Evolutionary conservation across 2,113 vertebrate species (phyloP).

Genomic region (Reinhardtius hippoglossoides): DNA sequence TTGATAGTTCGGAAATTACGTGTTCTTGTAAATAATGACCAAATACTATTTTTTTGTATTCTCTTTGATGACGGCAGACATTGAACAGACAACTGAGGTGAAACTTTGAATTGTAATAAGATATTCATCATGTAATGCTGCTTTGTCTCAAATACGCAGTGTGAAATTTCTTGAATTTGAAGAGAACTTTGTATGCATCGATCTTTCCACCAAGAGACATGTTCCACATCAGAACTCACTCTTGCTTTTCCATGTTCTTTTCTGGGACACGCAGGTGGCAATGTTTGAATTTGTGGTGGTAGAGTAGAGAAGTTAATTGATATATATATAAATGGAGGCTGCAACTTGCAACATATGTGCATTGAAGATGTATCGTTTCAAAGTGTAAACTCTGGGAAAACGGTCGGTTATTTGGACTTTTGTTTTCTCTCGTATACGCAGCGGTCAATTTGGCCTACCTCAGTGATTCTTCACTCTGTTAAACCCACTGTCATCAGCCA

Average conservation of each 20-base stretch:
- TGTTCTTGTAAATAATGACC: conserved; percentile 94
- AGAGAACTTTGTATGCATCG: conserved; percentile 75
- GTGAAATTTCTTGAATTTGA: conserved; percentile 75
- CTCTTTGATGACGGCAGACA: conserved; percentile 88
- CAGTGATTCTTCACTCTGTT: conserved; percentile 73
- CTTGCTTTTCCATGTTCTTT: conserved; percentile 46
- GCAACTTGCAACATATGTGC: conserved; percentile 50
- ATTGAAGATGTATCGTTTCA: conserved; percentile 72
- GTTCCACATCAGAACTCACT: conserved; percentile 56
- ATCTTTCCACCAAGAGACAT: conserved; percentile 65
- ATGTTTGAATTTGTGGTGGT: conserved; percentile 65
- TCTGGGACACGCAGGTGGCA: conserved; percentile 58
- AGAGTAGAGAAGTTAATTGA: conserved; percentile 57
- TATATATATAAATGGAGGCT: conserved; percentile 59
- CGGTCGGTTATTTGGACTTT: conserved; percentile 74
- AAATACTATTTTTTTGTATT: conserved; percentile 88
- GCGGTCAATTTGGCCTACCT: conserved; percentile 75
- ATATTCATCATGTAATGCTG: conserved; percentile 85
- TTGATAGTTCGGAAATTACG: conserved; percentile 86
- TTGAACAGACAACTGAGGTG: conserved; percentile 84
- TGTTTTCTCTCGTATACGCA: conserved; percentile 57
- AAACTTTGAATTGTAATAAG: conserved; percentile 87
- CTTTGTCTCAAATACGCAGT: conserved; percentile 76
- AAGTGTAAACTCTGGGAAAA: conserved; percentile 74
- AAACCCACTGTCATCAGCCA: conserved; percentile 83